Conservation (phyloP, 2,888 invertebrate species). For the Caenorhabditis virilis region DNA sequence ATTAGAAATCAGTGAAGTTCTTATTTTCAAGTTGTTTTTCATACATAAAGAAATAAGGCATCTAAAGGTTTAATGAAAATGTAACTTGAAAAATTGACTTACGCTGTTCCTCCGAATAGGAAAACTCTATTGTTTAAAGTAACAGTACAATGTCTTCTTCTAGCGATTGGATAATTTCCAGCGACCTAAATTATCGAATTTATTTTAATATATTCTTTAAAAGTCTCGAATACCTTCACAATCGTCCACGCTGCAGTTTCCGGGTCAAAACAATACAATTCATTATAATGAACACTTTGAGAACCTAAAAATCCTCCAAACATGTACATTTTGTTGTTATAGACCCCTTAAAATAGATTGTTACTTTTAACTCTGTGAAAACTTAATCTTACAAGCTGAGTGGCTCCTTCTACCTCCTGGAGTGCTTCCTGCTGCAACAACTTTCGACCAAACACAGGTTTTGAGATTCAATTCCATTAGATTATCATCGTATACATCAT, state of each 20-base stretch:
- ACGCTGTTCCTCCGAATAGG: constrained; percentile 90
- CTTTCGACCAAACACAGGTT: constrained; percentile 77
- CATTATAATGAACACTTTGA: constrained; percentile 81
- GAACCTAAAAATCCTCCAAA: constrained; percentile 89
- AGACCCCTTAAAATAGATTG: constrained; percentile 75
- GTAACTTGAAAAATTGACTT: constrained; percentile 23
- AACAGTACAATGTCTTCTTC: constrained; percentile 79
- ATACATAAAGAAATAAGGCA: no score
- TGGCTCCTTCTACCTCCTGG: constrained; percentile 86
- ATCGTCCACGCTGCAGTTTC: constrained; percentile 71
- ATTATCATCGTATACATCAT: constrained; percentile 77
- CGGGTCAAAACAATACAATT: constrained; percentile 79
- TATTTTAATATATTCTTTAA: no score
- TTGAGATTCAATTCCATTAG: constrained; percentile 75
- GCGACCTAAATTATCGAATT: constrained; percentile 8
- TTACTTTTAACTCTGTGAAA: not conserved
- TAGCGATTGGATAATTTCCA: constrained; percentile 68
- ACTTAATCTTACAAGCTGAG: constrained; percentile 80
- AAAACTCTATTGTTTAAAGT: constrained; percentile 79
- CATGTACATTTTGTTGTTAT: constrained; percentile 80
- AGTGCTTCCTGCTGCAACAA: constrained; percentile 72
- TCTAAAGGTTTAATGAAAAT: no score
- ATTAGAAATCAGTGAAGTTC: no score
- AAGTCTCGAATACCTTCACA: constrained; percentile 71
- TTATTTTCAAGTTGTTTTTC: no score